Evolutionary conservation across 2,888 invertebrate species (phyloP).

Genomic region (Lasioglossum pauxillum): DNA sequence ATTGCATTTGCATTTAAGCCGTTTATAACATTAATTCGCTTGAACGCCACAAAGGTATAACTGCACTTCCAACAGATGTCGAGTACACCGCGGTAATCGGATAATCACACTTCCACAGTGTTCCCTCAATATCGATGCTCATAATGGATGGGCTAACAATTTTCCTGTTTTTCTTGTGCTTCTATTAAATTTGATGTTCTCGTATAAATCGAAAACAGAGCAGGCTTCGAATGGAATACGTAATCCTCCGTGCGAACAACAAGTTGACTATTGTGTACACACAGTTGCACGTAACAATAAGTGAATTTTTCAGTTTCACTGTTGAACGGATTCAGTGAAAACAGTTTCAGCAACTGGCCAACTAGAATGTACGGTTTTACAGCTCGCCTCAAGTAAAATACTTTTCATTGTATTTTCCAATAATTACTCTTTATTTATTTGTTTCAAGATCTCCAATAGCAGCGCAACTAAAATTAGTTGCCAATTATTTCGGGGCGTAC

Average conservation of each 20-base stretch:
- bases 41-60: conserved; percentile 29
- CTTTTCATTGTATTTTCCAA: too few species aligned
- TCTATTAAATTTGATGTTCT: background rate
- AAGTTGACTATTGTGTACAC: background rate
- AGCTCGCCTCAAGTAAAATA: too few species aligned
- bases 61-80: conserved; percentile 16
- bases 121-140: conserved; percentile 13
- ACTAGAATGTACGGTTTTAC: too few species aligned
- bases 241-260: background rate
- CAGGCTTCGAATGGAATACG: background rate
- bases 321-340: background rate
- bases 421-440: too few species aligned
- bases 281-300: background rate
- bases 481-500: too few species aligned
- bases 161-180: background rate
- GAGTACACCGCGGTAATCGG: conserved; percentile 24
- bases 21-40: conserved; percentile 28
- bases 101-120: conserved; percentile 23
- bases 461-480: too few species aligned
- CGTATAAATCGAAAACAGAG: background rate
- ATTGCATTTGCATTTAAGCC: conserved; percentile 22
- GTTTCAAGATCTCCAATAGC: too few species aligned
- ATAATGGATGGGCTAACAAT: background rate
- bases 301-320: background rate
- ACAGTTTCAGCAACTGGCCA: too few species aligned